These are phyloP conservation scores for Alviniconcha strummeri DNA, from an alignment of 2,888 invertebrate species.

Conservation along the genomic window DNA sequence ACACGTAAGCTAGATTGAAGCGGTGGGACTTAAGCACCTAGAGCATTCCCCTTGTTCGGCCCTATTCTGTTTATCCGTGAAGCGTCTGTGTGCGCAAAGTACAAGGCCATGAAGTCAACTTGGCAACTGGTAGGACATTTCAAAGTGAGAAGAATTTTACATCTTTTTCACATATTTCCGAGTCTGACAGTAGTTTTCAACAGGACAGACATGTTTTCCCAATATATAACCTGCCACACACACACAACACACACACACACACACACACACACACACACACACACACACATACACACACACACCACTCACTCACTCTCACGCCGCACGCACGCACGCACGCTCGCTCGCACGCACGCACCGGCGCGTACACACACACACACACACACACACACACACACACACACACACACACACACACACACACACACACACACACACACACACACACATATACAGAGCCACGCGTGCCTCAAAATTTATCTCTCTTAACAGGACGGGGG, in stretches of 20 bases:
- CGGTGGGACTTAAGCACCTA: too few relatives aligned
- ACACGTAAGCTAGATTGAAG: too few relatives aligned
- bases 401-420: background rate
- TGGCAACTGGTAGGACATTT: background rate
- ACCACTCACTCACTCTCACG: too few relatives aligned
- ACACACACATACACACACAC: background rate
- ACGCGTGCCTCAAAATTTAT: too few relatives aligned
- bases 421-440: background rate
- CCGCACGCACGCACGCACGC: background rate
- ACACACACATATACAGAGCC: background rate
- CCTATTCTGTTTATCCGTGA: background rate
- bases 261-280: background rate
- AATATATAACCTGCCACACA: background rate
- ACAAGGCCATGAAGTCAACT: too few relatives aligned
- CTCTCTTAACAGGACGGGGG: too few relatives aligned
- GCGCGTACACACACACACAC: background rate
- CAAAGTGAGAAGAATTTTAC: background rate
- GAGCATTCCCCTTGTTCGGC: too few relatives aligned
- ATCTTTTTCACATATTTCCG: too few relatives aligned
- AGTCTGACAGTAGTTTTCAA: too few relatives aligned
- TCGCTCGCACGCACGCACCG: background rate
- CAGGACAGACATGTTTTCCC: too few relatives aligned
- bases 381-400: background rate
- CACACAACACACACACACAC: background rate
- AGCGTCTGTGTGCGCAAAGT: too few relatives aligned